A percentile compares a stretch with the other conserved stretches of the same genome.
Evolutionary conservation across 2,888 invertebrate genomes (phyloP).

Genomic region (Protophormia terraenovae): DNA sequence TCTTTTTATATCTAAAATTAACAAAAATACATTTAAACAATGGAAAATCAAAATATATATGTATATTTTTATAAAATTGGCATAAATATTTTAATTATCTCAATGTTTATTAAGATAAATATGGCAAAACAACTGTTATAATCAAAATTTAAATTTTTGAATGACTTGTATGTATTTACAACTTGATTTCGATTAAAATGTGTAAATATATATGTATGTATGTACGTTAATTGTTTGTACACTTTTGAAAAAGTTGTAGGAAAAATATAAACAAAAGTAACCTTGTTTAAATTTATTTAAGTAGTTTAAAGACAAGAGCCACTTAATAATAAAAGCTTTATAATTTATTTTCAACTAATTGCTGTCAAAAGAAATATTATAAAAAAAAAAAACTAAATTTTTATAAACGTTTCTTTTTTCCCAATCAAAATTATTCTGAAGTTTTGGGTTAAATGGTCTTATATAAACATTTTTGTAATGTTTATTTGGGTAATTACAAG

Average conservation of each 20-base stretch:
- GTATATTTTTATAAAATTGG: not conserved
- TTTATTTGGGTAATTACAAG: not conserved
- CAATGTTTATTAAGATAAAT: not conserved
- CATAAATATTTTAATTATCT: constrained; percentile 31
- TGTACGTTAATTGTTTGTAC: not conserved
- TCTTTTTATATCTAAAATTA: too few species aligned
- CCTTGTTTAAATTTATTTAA: constrained; percentile 2
- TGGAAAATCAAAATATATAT: not conserved
- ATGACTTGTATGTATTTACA: not conserved
- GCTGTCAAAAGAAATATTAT: not conserved
- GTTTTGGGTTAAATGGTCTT: not conserved
- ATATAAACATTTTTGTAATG: not conserved
- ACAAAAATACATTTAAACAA: not conserved
- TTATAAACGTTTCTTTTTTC: not conserved
- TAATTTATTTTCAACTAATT: not conserved
- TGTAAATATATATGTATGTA: not conserved
- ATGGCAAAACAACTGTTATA: not conserved
- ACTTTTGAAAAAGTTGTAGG: not conserved
- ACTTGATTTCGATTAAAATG: not conserved
- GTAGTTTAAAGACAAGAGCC: not conserved
- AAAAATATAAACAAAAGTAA: not conserved
- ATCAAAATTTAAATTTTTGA: not conserved
- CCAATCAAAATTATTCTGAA: not conserved
- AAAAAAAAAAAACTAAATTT: not conserved
- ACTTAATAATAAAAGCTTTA: not conserved